Percentiles rank a stretch among this genome's conserved stretches.
phyloP scores from a whole-genome alignment of 2,797 vertebrate species.

The Thripadectes ignobilis region DNA sequence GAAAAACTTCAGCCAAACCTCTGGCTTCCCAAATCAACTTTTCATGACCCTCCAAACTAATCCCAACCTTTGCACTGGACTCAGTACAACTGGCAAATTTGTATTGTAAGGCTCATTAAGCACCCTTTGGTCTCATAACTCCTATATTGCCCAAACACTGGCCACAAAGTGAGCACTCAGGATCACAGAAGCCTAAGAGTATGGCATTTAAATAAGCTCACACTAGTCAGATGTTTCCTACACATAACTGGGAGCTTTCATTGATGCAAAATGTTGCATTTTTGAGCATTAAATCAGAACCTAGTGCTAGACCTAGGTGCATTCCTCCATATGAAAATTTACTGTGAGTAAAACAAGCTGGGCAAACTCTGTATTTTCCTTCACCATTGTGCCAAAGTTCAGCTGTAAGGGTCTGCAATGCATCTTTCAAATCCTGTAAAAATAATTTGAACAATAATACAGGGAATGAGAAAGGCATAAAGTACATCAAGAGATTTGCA shows the following conservation, averaged over 20 bases:
- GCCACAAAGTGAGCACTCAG: neutral
- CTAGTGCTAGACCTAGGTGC: neutral
- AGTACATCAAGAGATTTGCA: neutral
- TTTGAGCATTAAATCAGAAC: neutral
- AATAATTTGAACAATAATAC: neutral
- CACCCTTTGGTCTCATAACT: slow-evolving; percentile 27
- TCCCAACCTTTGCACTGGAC: slow-evolving; percentile 9
- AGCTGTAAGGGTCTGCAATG: neutral
- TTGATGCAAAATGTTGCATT: slow-evolving; percentile 9
- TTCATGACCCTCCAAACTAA: slow-evolving; percentile 6
- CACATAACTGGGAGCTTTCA: neutral
- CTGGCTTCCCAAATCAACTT: slow-evolving; percentile 23
- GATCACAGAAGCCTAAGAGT: neutral
- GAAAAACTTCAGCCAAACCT: neutral
- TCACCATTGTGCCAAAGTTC: neutral
- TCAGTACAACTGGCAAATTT: slow-evolving; percentile 32
- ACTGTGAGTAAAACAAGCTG: slow-evolving; percentile 27
- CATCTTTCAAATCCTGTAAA: neutral
- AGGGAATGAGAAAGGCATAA: neutral
- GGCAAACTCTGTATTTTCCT: neutral
- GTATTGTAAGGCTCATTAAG: neutral
- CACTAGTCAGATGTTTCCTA: slow-evolving; percentile 21
- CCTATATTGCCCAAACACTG: neutral
- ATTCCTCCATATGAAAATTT: neutral
- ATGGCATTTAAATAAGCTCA: neutral